Evolutionary conservation across 2,888 invertebrate genomes (phyloP).

Genomic region (Drosophila kambysellisi): DNA sequence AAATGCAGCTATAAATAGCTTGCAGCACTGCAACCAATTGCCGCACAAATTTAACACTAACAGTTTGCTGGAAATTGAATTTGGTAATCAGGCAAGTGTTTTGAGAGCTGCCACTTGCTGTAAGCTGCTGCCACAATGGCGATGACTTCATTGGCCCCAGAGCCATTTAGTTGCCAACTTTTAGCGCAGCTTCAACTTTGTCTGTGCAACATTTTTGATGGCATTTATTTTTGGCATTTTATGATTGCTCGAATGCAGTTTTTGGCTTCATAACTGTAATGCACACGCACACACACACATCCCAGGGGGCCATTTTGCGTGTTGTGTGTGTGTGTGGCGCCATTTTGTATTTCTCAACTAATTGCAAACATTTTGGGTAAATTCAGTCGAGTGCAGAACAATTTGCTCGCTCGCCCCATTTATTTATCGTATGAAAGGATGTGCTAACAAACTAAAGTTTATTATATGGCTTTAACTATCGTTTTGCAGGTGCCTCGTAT

Average conservation of each 20-base stretch:
- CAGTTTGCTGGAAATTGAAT: slow-evolving; percentile 52
- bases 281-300: slow-evolving; percentile 1
- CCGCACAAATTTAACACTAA: slow-evolving; percentile 45
- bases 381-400: slow-evolving; percentile 7
- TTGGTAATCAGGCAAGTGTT: slow-evolving; percentile 65
- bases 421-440: slow-evolving; percentile 7
- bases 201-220: slow-evolving; percentile 67
- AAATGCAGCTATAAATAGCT: slow-evolving; percentile 5
- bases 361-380: slow-evolving; percentile 37
- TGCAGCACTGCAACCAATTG: slow-evolving; percentile 12
- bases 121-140: slow-evolving; percentile 43
- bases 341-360: slow-evolving; percentile 41
- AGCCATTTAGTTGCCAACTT: slow-evolving; percentile 61
- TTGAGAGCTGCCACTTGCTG: slow-evolving; percentile 13
- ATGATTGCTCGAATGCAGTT: slow-evolving; percentile 62
- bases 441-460: slow-evolving; percentile 17
- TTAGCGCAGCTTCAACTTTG: slow-evolving; percentile 63
- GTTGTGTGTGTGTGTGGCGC: slow-evolving; percentile 21
- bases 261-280: slow-evolving; percentile 49
- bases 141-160: slow-evolving; percentile 72
- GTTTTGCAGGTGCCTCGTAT: slow-evolving; percentile 90
- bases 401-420: neutral
- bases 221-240: slow-evolving; percentile 77
- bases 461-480: slow-evolving; percentile 14
- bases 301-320: slow-evolving; percentile 26